These are phyloP conservation scores for Amiota communis DNA, from an alignment of 2,888 invertebrate genomes.

Conservation along the genomic window DNA sequence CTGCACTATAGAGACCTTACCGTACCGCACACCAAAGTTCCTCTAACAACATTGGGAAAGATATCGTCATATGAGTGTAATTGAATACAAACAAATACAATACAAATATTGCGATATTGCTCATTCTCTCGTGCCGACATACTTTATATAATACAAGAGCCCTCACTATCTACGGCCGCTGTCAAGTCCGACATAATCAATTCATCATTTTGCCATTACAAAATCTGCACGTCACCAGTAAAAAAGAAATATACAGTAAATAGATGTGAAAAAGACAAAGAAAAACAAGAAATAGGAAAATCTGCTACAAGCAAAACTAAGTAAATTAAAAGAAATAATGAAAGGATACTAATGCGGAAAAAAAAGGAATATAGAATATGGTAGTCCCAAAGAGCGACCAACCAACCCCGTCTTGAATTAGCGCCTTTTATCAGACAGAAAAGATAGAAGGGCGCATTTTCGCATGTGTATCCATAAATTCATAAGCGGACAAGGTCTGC, in stretches of 20 bases:
- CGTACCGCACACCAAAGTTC: too few species aligned
- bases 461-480: constrained; percentile 50
- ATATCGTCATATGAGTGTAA: not conserved
- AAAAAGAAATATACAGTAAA: constrained; percentile 12
- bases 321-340: not conserved
- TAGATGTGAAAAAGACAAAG: not conserved
- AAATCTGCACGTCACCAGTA: constrained; percentile 7
- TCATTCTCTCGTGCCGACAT: not conserved
- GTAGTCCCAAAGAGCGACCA: constrained; percentile 24
- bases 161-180: not conserved
- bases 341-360: constrained; percentile 4
- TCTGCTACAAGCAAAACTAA: not conserved
- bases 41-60: too few species aligned
- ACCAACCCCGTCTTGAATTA: not conserved
- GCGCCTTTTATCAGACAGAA: not conserved
- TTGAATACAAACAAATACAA: constrained; percentile 2
- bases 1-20: too few species aligned
- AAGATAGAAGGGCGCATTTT: not conserved
- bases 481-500: constrained; percentile 38
- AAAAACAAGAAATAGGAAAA: constrained; percentile 9
- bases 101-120: not conserved
- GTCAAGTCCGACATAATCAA: constrained; percentile 24
- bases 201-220: constrained; percentile 33
- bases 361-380: constrained; percentile 15
- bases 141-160: not conserved